Evolutionary conservation across 2,797 vertebrate genomes (phyloP), one percentile per base, ranked within the genome.

Genomic region (Cryptoblepharus egeriae): DNA sequence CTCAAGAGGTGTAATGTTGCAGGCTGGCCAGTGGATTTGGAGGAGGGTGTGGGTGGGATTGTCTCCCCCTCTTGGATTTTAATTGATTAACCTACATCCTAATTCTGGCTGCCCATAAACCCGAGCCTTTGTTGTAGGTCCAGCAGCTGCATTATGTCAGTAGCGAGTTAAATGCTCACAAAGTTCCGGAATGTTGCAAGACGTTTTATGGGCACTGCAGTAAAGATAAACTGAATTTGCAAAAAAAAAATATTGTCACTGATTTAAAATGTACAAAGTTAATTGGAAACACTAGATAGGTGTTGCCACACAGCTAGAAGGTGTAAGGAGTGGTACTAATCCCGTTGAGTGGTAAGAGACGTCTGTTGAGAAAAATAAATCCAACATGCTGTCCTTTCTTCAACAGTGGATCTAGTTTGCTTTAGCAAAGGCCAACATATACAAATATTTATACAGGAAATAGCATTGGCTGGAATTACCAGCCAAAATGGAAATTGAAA

Each of bases 111-210:
- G 96, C 97, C 96, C 96, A 96, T 99, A 98, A 98, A 97, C 94
- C 92, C 93, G 94, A 94, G 96, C 96, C 97, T 96, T 96, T 98
- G 97, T 97, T 98, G 97, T 95, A 97, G 97, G 98, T 98, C 97
- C 95, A 93, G 96, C 96, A 96, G 96, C 98, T 99, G 98, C 94
- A 84, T 97, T 97, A 97, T 99, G 98, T 99, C 98, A 99, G 96
- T 96, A 96, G 96, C 98, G 98, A 97, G 97, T 98, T 96, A 97
- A 97, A 96, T 95, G 97, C 96, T 97, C 97, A 97, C 97, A 97
- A 96, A 97, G 97, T 97, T 98, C 97, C 97, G 97, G 97, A 98
- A 98, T 97, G 97, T 97, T 97, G 94, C 97, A 98, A 98, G 97
- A 97, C 97, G 88, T 96, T 98, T 99, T 99, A 96, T 95, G 96